Evolutionary conservation across 2,797 vertebrate genomes (phyloP).

Genomic region (Acanthopagrus latus): DNA sequence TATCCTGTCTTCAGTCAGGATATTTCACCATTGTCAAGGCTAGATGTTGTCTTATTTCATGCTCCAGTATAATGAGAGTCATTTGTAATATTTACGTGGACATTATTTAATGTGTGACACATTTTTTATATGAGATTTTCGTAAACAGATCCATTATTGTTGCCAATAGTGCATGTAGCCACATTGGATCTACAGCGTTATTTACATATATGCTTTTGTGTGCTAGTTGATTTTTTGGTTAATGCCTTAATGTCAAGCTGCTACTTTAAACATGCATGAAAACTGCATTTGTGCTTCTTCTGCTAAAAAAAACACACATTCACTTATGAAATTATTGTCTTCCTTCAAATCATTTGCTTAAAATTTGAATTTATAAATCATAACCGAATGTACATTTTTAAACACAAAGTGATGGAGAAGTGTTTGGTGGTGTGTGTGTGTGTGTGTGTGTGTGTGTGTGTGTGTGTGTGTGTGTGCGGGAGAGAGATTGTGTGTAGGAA

Average conservation of each 20-base stretch:
- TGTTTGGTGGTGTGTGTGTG: background rate
- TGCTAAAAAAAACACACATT: background rate
- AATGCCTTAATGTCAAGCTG: background rate
- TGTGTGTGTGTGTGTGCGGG: background rate
- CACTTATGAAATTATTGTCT: background rate
- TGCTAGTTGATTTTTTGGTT: background rate
- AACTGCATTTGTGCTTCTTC: background rate
- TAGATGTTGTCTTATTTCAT: slow-evolving; percentile 5
- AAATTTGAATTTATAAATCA: background rate
- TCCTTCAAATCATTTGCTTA: background rate
- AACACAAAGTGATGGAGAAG: background rate
- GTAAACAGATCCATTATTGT: background rate
- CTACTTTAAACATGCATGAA: background rate
- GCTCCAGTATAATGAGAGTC: background rate
- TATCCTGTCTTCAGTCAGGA: background rate
- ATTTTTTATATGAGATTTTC: background rate
- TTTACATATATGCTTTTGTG: background rate
- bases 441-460: background rate
- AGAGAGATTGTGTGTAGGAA: background rate
- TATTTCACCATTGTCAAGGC: background rate
- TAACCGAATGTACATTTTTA: background rate
- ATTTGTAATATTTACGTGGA: background rate
- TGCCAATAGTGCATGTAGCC: background rate
- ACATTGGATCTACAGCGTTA: background rate
- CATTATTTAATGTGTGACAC: background rate